These are phyloP conservation scores for Anthoscopus minutus DNA, from an alignment of 2,113 vertebrate genomes.

Conservation along the genomic window DNA sequence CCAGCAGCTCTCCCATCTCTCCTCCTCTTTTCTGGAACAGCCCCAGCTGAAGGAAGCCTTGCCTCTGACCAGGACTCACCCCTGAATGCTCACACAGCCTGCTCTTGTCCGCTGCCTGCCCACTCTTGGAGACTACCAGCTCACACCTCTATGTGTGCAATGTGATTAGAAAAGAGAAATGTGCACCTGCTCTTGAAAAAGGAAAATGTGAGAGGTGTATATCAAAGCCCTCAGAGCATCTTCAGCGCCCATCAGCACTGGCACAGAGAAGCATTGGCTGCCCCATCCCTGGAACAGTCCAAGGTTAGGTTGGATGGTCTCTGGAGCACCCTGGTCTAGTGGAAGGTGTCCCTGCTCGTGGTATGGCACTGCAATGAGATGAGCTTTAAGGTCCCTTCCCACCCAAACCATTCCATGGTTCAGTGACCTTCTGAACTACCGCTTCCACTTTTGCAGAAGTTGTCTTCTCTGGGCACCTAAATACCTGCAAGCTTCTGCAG, in stretches of 20 bases:
- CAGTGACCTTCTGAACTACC: neutral
- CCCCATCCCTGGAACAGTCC: neutral
- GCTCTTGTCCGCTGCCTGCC: neutral
- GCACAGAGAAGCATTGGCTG: neutral
- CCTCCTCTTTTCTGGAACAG: neutral
- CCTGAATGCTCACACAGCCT: neutral
- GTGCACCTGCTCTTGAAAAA: neutral
- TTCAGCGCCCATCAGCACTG: neutral
- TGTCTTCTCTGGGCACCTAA: neutral
- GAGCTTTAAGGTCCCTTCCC: neutral
- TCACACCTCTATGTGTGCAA: neutral
- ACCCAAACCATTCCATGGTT: neutral
- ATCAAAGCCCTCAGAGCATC: neutral
- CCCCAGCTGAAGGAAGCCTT: neutral
- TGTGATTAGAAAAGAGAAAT: neutral
- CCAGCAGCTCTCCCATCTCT: neutral
- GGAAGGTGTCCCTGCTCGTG: neutral
- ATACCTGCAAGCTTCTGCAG: neutral
- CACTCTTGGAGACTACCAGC: neutral
- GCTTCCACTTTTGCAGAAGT: neutral
- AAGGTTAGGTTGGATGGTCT: fast-evolving
- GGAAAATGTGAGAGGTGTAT: neutral
- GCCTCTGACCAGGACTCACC: neutral
- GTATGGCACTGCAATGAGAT: neutral
- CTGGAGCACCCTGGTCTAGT: neutral